Conservation (phyloP, 1,140 invertebrate species). For the Cotesia chilonis region DNA sequence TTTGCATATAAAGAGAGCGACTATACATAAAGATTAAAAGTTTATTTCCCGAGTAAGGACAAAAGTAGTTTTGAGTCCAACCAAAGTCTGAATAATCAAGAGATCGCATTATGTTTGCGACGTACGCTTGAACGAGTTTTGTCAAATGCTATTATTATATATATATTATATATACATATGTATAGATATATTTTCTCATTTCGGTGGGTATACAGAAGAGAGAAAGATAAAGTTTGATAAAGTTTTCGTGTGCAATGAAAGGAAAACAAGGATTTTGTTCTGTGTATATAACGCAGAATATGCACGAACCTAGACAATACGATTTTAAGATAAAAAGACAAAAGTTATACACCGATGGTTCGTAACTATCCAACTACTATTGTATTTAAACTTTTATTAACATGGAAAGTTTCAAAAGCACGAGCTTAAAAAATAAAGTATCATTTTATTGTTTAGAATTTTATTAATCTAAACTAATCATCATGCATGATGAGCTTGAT, state of each 20-base stretch:
- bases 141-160: conserved; percentile 19
- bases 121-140: conserved; percentile 22
- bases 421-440: neutral
- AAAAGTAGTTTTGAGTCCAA: conserved; percentile 35
- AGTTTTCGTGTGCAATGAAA: conserved; percentile 36
- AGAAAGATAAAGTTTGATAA: neutral
- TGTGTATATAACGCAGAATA: neutral
- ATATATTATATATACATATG: no score
- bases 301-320: neutral
- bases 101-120: conserved; percentile 38
- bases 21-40: conserved; percentile 23
- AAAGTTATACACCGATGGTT: conserved; percentile 33
- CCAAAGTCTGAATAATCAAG: conserved; percentile 42
- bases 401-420: neutral
- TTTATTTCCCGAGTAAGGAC: conserved; percentile 27
- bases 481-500: no score
- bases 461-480: neutral
- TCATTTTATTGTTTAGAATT: neutral
- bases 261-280: conserved; percentile 26
- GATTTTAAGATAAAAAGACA: conserved; percentile 28
- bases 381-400: conserved; percentile 16
- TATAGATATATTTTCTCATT: neutral
- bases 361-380: neutral
- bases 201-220: conserved; percentile 10
- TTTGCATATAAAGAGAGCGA: conserved; percentile 37